Conservation (phyloP, 2,113 vertebrate genomes). For the Nanorana parkeri region DNA sequence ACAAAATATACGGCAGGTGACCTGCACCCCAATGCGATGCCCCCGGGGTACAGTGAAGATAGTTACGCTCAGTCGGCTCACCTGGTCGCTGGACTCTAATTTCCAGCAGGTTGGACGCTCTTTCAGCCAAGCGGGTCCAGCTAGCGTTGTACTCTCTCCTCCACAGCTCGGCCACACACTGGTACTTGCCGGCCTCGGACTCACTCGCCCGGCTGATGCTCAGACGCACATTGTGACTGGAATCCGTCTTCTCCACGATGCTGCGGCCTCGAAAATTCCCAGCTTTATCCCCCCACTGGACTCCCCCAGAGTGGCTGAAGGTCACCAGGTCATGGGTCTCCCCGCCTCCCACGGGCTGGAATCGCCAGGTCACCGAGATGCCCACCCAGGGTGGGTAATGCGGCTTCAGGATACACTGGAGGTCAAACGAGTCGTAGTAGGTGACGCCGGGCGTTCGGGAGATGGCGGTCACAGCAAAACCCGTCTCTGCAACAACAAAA, state of each 20-base stretch:
- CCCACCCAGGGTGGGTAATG: conserved; percentile 88
- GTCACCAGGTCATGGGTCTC: conserved; percentile 92
- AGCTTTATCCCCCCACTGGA: conserved; percentile 90
- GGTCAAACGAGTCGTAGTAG: conserved; percentile 91
- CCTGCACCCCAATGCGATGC: too few species aligned
- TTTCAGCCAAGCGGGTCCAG: conserved; percentile 88
- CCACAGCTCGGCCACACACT: conserved; percentile 91
- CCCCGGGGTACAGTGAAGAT: too few species aligned
- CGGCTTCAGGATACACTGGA: conserved; percentile 95
- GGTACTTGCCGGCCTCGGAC: conserved; percentile 92
- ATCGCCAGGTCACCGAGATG: conserved; percentile 91
- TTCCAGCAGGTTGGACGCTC: conserved; percentile 93
- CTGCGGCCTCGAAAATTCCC: conserved; percentile 85
- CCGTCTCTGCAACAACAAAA: conserved; percentile 75
- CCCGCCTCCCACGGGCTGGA: conserved; percentile 78
- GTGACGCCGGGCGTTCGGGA: conserved; percentile 90
- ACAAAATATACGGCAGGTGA: not conserved
- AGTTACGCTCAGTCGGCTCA: conserved; percentile 64
- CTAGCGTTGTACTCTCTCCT: conserved; percentile 88
- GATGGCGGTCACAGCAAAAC: conserved; percentile 92
- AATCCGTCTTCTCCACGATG: conserved; percentile 87
- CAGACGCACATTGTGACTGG: conserved; percentile 91
- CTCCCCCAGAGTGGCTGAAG: conserved; percentile 88
- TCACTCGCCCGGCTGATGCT: conserved; percentile 90
- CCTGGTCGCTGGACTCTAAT: conserved; percentile 91